Evolutionary conservation across 2,797 vertebrate species (phyloP).

Genomic region (Poeciliopsis infans): DNA sequence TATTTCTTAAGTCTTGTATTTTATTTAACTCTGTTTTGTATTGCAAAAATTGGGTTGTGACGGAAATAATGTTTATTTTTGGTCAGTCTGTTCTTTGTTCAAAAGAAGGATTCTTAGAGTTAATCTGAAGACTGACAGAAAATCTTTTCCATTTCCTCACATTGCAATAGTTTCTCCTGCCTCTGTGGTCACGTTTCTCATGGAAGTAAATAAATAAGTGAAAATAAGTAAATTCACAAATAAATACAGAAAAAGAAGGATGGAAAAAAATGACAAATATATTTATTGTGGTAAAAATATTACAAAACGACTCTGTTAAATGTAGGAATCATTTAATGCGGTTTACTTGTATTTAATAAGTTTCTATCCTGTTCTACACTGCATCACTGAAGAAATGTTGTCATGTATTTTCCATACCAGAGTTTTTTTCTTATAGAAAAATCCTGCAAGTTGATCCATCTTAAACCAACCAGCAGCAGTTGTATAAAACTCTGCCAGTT

Average conservation of each 20-base stretch:
- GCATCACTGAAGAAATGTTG: neutral
- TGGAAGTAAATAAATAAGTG: neutral
- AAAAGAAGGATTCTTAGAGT: neutral
- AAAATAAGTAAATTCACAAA: neutral
- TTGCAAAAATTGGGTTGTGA: neutral
- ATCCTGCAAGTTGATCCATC: neutral
- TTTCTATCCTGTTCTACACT: neutral
- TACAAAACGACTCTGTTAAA: neutral
- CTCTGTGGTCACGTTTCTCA: neutral
- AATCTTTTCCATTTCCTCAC: neutral
- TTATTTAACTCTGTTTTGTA: neutral
- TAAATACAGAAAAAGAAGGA: neutral
- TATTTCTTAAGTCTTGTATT: neutral
- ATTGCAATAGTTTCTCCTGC: neutral
- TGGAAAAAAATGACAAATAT: neutral
- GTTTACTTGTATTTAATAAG: neutral
- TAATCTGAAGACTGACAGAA: neutral
- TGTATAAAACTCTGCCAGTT: neutral
- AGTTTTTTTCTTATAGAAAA: neutral
- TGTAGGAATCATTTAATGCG: neutral
- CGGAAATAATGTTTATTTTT: neutral
- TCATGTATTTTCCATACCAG: neutral
- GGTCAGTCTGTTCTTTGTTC: neutral
- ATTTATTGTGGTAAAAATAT: neutral
- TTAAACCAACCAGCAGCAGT: neutral